Percentiles rank a stretch among this genome's conserved stretches.
Evolutionary conservation across 2,888 invertebrate genomes (phyloP).

Genomic region (Polylopha cassiicola): DNA sequence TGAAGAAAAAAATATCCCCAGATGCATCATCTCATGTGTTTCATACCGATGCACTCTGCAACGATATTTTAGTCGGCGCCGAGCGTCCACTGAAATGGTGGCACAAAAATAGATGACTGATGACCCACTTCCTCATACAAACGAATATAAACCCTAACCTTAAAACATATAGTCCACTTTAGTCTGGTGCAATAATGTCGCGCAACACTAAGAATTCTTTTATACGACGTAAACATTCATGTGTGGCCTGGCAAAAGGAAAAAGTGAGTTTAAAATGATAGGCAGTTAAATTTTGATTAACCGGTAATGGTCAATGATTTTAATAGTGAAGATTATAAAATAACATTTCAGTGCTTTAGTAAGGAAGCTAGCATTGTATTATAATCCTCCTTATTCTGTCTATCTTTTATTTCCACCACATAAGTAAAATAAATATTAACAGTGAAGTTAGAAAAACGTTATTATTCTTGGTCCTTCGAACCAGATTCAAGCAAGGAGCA

Average conservation of each 20-base stretch:
- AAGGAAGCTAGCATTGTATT: too few relatives aligned
- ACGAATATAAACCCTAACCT: slow-evolving; percentile 34
- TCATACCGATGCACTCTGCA: slow-evolving; percentile 60
- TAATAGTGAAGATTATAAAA: too few relatives aligned
- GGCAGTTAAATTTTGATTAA: too few relatives aligned
- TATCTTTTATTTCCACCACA: too few relatives aligned
- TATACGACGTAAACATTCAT: slow-evolving; percentile 17
- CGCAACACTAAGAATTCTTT: slow-evolving; percentile 19
- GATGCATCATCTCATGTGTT: slow-evolving; percentile 36
- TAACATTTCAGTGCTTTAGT: too few relatives aligned
- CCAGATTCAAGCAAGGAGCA: too few relatives aligned
- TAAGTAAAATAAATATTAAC: too few relatives aligned
- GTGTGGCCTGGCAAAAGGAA: slow-evolving; percentile 10
- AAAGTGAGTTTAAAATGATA: slow-evolving; percentile 12
- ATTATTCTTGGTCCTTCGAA: too few relatives aligned
- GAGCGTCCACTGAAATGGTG: slow-evolving; percentile 54
- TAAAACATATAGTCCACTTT: slow-evolving; percentile 28
- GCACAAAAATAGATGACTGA: slow-evolving; percentile 60
- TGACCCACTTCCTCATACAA: slow-evolving; percentile 59
- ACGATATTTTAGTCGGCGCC: slow-evolving; percentile 61
- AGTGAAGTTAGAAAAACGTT: too few relatives aligned
- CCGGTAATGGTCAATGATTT: too few relatives aligned
- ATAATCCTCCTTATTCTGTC: too few relatives aligned
- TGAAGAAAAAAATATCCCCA: slow-evolving; percentile 22
- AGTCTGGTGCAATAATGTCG: slow-evolving; percentile 16